Percentiles rank a stretch among this genome's conserved stretches.
Evolutionary conservation across 2,113 vertebrate genomes (phyloP).

Genomic region (Paraplagusia blochii): DNA sequence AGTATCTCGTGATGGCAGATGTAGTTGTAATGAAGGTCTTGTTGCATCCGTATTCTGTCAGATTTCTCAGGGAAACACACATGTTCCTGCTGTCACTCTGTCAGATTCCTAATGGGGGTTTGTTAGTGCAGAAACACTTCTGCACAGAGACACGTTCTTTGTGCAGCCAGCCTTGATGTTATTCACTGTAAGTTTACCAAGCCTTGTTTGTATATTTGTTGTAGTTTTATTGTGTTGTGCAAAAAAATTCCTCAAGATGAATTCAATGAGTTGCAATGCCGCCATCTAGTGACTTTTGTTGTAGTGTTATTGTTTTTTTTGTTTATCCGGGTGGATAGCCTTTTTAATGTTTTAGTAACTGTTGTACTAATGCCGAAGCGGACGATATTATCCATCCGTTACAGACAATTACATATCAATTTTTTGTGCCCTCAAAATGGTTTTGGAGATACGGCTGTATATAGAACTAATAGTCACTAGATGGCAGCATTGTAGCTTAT

Average conservation of each 20-base stretch:
- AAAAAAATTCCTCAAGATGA: constrained; percentile 38
- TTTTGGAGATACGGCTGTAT: too few species aligned
- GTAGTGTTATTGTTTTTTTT: constrained; percentile 16
- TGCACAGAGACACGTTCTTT: constrained; percentile 31
- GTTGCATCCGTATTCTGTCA: constrained; percentile 60
- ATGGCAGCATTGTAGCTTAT: too few species aligned
- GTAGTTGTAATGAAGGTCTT: constrained; percentile 60
- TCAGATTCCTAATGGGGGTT: constrained; percentile 58
- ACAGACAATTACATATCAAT: too few species aligned
- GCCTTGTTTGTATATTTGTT: constrained; percentile 31
- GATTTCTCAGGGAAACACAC: constrained; percentile 64
- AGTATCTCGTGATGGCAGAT: constrained; percentile 45
- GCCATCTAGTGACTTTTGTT: constrained; percentile 9
- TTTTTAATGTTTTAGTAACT: too few species aligned
- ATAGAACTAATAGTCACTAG: too few species aligned
- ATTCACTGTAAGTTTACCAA: constrained; percentile 21
- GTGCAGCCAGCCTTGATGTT: constrained; percentile 45
- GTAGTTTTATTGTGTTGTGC: constrained; percentile 28
- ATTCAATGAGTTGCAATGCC: too few species aligned
- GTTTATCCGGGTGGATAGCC: too few species aligned
- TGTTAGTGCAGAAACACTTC: constrained; percentile 50
- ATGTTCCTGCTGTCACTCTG: constrained; percentile 59
- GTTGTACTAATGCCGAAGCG: too few species aligned
- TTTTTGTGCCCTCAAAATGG: too few species aligned
- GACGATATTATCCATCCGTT: too few species aligned